Evolutionary conservation across 2,113 vertebrate genomes (phyloP), one percentile per base, ranked within the genome.

Genomic region (Rhodinocichla rosea): DNA sequence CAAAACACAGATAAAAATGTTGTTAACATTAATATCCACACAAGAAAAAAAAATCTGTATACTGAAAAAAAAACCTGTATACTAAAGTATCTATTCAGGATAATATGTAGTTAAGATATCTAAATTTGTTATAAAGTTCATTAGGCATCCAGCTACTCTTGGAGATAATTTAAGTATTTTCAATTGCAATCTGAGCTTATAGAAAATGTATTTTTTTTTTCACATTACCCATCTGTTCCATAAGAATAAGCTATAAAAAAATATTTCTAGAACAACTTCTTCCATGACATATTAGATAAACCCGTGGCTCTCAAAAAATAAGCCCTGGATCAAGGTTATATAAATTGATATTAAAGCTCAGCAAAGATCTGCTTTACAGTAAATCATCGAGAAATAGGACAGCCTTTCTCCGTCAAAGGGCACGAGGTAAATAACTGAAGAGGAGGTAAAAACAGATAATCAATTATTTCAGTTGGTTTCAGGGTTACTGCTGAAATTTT

Each of bases 381-480:
- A 94, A 93, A 90, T 94, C 93, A 86, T 60, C 15, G 15, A 83
- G 87, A 96, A 97, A 94, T 35, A 92, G 91, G 53, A 91, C 70
- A 94, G 67, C 59, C 80, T 87, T 90, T 79, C 84, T 57, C 33
- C 65, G 52, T 52, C 7, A 81, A 96, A 95, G 95, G 90, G 68
- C 91, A 95, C 3, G 23, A 91, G 89, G 68, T 90, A 97, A 95
- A 92, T 90, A 97, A 95, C 86, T 53, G 92, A 94, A 74, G 82
- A 94, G 84, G 89, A 94, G 91, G 89, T 42, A 92, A 94, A 96
- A 96, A 70, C 92, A 95, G 94, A 92, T 96, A 97, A 95, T 95
- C 95, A 93, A 95, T 97, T 97, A 92, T 65, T 96, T 88, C 65
- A 87, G 28, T n/a, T 92, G 62, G 75, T 92, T 96, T 78, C 93